These are phyloP conservation scores for Apogon talboti DNA, from an alignment of 2,797 vertebrate genomes.

Conservation along the genomic window DNA sequence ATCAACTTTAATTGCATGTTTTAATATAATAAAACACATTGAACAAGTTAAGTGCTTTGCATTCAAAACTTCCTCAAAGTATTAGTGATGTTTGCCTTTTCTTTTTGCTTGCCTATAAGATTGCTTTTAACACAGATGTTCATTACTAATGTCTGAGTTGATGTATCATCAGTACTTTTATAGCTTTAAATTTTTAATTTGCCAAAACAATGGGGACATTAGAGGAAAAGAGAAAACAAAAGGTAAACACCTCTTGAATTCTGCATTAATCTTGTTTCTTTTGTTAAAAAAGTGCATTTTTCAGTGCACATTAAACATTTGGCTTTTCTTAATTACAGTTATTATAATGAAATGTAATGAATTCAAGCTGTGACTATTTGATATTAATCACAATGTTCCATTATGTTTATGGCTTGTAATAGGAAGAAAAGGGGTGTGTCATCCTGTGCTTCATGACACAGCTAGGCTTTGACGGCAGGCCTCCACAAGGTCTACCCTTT, in stretches of 20 bases:
- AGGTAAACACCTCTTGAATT: slow-evolving; percentile 95
- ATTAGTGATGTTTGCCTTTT: slow-evolving; percentile 90
- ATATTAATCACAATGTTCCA: slow-evolving; percentile 99
- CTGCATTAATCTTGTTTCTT: slow-evolving; percentile 72
- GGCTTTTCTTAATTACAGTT: slow-evolving; percentile 76
- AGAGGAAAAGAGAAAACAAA: slow-evolving; percentile 95
- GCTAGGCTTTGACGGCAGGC: slow-evolving; percentile 99
- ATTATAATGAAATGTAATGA: slow-evolving; percentile 80
- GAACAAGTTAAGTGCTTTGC: slow-evolving; percentile 27
- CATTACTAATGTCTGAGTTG: slow-evolving; percentile 98
- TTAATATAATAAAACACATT: not conserved
- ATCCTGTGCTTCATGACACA: slow-evolving; percentile 99
- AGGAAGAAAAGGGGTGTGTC: slow-evolving; percentile 99
- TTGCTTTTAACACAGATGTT: slow-evolving; percentile 95
- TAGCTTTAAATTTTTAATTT: slow-evolving; percentile 90
- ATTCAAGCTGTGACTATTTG: slow-evolving; percentile 98
- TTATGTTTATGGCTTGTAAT: slow-evolving; percentile 99
- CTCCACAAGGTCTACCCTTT: slow-evolving; percentile 99
- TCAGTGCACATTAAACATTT: slow-evolving; percentile 91
- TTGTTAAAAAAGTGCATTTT: slow-evolving; percentile 83
- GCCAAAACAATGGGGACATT: slow-evolving; percentile 93
- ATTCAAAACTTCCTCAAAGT: slow-evolving; percentile 92
- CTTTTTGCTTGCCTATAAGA: slow-evolving; percentile 92
- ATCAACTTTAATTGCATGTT: not conserved
- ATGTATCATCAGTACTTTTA: slow-evolving; percentile 91